Evolutionary conservation across 1,140 invertebrate genomes (phyloP).

Genomic region (Heliconius congener): DNA sequence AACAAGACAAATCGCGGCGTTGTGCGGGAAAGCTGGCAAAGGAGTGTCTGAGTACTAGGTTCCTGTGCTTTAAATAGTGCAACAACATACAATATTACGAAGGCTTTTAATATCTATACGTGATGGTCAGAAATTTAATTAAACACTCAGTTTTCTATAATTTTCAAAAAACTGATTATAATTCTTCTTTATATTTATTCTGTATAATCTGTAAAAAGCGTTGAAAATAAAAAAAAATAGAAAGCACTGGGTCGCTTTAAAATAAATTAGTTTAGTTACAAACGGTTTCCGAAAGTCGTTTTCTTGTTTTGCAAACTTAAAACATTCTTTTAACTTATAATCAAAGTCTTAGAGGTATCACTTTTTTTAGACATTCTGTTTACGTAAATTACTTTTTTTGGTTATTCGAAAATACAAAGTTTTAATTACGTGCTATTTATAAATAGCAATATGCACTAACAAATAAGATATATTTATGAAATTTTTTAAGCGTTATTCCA

Average conservation of each 20-base stretch:
- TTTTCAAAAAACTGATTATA: no score
- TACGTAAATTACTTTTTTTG: conserved; percentile 5
- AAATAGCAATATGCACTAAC: background rate
- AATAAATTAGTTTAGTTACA: conserved; percentile 21
- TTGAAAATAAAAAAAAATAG: background rate
- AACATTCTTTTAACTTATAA: conserved; percentile 20
- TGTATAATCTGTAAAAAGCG: background rate
- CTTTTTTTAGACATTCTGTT: conserved; percentile 7
- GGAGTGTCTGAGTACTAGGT: background rate
- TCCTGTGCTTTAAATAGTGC: no score
- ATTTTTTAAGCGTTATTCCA: no score
- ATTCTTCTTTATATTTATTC: background rate
- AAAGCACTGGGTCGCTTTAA: background rate
- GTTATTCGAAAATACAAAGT: background rate
- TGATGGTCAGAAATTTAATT: no score
- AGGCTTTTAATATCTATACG: no score
- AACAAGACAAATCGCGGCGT: no score
- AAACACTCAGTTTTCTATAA: no score
- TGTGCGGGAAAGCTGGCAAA: background rate
- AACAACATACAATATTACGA: no score
- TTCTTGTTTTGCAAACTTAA: conserved; percentile 19
- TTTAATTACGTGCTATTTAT: conserved; percentile 14
- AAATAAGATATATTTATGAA: background rate
- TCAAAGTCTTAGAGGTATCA: conserved; percentile 19
- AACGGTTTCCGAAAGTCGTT: conserved; percentile 17